phyloP scores from a whole-genome alignment of 2,888 invertebrate species.

The Smittia sp. region DNA sequence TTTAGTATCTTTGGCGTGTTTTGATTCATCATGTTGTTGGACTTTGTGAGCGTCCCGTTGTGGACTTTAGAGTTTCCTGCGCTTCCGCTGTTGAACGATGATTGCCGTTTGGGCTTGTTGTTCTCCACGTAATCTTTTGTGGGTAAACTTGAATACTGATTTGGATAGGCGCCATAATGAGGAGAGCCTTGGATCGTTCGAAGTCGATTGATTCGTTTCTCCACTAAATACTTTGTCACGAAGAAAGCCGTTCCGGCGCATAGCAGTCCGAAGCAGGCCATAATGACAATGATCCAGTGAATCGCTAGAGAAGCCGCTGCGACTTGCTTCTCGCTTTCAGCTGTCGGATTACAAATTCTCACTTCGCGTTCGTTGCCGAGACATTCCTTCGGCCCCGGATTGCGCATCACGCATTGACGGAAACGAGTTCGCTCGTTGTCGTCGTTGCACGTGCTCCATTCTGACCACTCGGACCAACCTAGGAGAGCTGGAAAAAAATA shows the following conservation, averaged over 20 bases:
- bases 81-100: constrained; percentile 64
- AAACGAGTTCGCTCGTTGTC: constrained; percentile 67
- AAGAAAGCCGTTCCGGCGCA: constrained; percentile 47
- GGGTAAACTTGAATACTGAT: constrained; percentile 80
- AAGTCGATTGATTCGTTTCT: constrained; percentile 55
- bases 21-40: constrained; percentile 62
- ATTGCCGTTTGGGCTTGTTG: constrained; percentile 62
- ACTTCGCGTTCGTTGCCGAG: constrained; percentile 68
- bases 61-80: constrained; percentile 49
- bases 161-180: constrained; percentile 78
- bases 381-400: constrained; percentile 62
- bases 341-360: constrained; percentile 58
- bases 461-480: constrained; percentile 74
- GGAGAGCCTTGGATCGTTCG: constrained; percentile 71
- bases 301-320: constrained; percentile 42
- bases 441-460: constrained; percentile 66
- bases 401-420: constrained; percentile 61
- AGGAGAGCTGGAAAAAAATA: constrained; percentile 56
- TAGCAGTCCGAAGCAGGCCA: constrained; percentile 45
- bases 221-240: constrained; percentile 50
- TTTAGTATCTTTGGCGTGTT: constrained; percentile 66
- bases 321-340: not conserved
- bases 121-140: constrained; percentile 63
- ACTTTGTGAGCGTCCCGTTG: constrained; percentile 56
- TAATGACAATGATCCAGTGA: constrained; percentile 6